phyloP scores from a whole-genome alignment of 2,888 invertebrate species.

The Prosapia bicincta region DNA sequence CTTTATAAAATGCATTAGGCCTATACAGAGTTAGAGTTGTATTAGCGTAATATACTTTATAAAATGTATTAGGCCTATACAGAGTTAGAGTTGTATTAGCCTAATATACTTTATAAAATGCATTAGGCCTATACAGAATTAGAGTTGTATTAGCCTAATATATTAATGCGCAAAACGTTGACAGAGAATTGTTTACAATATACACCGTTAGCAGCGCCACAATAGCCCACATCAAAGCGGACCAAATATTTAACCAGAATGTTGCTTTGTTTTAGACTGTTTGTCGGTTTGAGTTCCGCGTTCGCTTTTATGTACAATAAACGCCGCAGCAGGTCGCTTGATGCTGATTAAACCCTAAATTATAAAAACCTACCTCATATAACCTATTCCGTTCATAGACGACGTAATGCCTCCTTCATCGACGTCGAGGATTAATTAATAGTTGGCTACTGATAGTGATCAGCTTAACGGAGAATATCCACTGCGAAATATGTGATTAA shows the following conservation, averaged over 20 bases:
- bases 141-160: too few species aligned
- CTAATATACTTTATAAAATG: too few species aligned
- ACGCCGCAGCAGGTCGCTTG: neutral
- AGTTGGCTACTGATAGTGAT: neutral
- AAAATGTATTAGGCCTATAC: too few species aligned
- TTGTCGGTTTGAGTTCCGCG: neutral
- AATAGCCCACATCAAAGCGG: neutral
- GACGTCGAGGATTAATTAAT: neutral
- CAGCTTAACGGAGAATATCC: neutral
- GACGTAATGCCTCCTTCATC: neutral
- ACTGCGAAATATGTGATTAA: neutral
- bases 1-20: too few species aligned
- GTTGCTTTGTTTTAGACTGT: neutral
- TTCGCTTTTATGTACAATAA: neutral
- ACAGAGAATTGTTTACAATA: neutral
- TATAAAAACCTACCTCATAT: too few species aligned
- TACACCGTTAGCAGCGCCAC: neutral
- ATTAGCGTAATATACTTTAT: too few species aligned
- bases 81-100: too few species aligned
- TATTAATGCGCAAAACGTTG: too few species aligned
- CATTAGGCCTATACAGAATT: too few species aligned
- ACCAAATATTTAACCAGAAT: neutral
- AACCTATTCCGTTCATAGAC: neutral
- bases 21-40: too few species aligned
- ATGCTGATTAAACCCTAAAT: neutral